These are phyloP conservation scores for Zeugodacus cucurbitae DNA, from an alignment of 1,140 invertebrate species.

Conservation along the genomic window DNA sequence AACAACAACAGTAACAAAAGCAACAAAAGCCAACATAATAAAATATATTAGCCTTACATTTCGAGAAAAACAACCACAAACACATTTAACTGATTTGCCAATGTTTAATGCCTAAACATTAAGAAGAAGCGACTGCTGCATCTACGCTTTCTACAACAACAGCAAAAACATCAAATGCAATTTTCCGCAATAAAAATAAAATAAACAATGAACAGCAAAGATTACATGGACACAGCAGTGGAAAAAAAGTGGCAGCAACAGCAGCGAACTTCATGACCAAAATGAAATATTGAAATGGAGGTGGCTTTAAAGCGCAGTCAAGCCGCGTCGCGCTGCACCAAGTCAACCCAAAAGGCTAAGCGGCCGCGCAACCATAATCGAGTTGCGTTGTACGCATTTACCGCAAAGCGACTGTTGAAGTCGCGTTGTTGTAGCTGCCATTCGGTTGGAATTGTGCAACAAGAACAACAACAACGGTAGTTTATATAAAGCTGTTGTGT, in stretches of 20 bases:
- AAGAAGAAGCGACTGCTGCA: neutral
- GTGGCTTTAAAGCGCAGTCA: neutral
- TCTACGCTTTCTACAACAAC: neutral
- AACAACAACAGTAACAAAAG: neutral
- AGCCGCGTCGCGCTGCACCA: neutral
- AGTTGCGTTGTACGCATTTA: neutral
- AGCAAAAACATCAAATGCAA: neutral
- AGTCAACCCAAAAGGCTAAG: neutral
- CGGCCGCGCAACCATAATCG: neutral
- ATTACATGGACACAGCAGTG: neutral
- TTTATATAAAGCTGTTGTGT: neutral
- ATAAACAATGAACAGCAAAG: neutral
- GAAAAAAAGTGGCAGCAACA: neutral
- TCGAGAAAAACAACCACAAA: neutral
- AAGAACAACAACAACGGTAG: neutral
- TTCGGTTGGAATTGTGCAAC: neutral
- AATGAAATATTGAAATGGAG: neutral
- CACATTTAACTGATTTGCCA: neutral
- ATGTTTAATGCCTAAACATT: neutral
- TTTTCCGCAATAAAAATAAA: conserved; percentile 32
- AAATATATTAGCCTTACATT: neutral
- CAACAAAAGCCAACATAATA: neutral
- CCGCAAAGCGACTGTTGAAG: neutral
- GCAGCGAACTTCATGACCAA: neutral
- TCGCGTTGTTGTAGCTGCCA: neutral